Conservation (phyloP, 2,797 vertebrate species). For the Gephyroberyx darwinii region DNA sequence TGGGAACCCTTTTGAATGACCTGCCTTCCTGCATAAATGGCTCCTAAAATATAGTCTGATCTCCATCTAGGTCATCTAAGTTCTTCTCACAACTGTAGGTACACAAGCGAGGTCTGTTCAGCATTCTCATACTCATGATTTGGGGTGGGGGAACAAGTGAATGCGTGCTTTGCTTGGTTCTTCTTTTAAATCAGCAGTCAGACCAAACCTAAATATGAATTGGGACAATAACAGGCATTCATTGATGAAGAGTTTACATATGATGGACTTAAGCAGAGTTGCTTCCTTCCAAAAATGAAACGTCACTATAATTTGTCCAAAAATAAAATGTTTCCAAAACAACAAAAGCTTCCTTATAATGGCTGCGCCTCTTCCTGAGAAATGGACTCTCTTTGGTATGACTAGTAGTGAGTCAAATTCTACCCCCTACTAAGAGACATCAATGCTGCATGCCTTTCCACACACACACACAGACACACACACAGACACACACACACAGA, state of each 20-base stretch:
- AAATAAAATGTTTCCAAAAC: background rate
- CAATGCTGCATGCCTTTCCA: slow-evolving; percentile 34
- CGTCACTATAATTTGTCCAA: too few species aligned
- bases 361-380: background rate
- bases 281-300: background rate
- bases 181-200: too few species aligned
- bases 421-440: slow-evolving; percentile 51
- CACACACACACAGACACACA: slow-evolving; percentile 25
- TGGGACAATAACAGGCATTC: too few species aligned
- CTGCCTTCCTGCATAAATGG: too few species aligned
- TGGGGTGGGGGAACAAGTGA: background rate
- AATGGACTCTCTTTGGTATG: slow-evolving; percentile 5
- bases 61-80: too few species aligned
- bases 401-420: slow-evolving; percentile 39
- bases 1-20: too few species aligned
- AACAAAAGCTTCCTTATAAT: slow-evolving; percentile 3
- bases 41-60: too few species aligned
- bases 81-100: too few species aligned
- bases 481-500: slow-evolving; percentile 31
- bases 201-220: too few species aligned
- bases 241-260: too few species aligned
- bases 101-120: background rate
- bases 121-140: background rate
- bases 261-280: too few species aligned
- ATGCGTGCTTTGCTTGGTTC: background rate